A percentile compares a stretch with the other conserved stretches of the same genome.
Evolutionary conservation across 2,888 invertebrate genomes (phyloP).

Genomic region (Noctuana brunneofusca): DNA sequence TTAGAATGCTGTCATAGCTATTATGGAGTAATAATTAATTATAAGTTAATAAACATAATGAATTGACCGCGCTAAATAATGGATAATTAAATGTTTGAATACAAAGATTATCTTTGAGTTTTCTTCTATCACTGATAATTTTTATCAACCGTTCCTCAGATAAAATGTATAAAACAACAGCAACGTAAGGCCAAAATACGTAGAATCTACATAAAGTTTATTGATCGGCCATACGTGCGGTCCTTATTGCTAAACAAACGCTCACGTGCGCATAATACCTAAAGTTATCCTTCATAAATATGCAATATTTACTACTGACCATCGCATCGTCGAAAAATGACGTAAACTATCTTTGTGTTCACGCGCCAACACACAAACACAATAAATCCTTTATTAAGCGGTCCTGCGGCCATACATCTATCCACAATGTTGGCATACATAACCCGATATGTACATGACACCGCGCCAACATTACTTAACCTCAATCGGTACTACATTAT

Average conservation of each 20-base stretch:
- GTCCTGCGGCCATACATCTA: slow-evolving; percentile 18
- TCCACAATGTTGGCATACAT: not conserved
- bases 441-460: not conserved
- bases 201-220: not conserved
- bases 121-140: not conserved
- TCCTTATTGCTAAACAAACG: slow-evolving; percentile 12
- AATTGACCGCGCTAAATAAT: too few relatives aligned
- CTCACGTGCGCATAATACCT: slow-evolving; percentile 25
- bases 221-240: slow-evolving; percentile 7
- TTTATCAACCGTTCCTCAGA: not conserved
- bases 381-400: slow-evolving; percentile 16
- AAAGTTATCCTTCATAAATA: slow-evolving; percentile 39
- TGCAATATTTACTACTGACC: slow-evolving; percentile 42
- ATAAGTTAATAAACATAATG: too few relatives aligned
- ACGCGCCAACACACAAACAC: slow-evolving; percentile 8
- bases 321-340: slow-evolving; percentile 37
- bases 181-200: not conserved
- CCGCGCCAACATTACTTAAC: slow-evolving; percentile 19
- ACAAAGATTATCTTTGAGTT: not conserved
- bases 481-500: slow-evolving; percentile 14
- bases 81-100: not conserved
- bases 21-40: too few relatives aligned
- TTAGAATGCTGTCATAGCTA: too few relatives aligned
- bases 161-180: not conserved
- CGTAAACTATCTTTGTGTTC: slow-evolving; percentile 37